Evolutionary conservation across 2,113 vertebrate genomes (phyloP).

Genomic region (Xiphorhynchus elegans): DNA sequence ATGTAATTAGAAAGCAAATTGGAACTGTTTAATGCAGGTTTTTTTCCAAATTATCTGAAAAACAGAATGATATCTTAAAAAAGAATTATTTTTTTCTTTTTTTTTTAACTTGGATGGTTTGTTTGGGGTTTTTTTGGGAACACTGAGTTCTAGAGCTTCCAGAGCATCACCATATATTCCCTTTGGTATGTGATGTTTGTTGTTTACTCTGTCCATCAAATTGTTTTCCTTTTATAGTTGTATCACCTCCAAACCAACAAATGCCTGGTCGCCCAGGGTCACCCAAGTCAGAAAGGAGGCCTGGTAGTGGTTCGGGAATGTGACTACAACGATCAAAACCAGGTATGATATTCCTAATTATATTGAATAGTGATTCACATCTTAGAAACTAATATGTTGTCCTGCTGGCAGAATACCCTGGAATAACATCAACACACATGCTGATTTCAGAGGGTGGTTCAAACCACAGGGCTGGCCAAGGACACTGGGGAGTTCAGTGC

Average conservation of each 20-base stretch:
- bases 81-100: background rate
- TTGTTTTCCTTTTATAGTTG: conserved; percentile 74
- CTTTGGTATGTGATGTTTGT: background rate
- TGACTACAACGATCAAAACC: conserved; percentile 83
- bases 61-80: background rate
- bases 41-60: background rate
- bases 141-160: background rate
- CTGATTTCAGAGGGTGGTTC: background rate
- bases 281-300: conserved; percentile 92
- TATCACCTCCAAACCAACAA: conserved; percentile 85
- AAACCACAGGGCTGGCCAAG: background rate
- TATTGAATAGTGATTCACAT: background rate
- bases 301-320: conserved; percentile 86
- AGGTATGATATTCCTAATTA: conserved; percentile 73
- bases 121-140: background rate
- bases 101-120: background rate
- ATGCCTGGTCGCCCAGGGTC: conserved; percentile 90
- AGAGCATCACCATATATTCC: background rate
- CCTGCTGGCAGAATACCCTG: background rate
- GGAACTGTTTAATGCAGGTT: background rate
- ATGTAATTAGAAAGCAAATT: background rate
- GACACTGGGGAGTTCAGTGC: background rate
- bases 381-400: background rate
- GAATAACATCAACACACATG: background rate
- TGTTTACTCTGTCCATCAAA: background rate